phyloP scores from a whole-genome alignment of 2,888 invertebrate genomes.

The Schizotus pectinicornis region DNA sequence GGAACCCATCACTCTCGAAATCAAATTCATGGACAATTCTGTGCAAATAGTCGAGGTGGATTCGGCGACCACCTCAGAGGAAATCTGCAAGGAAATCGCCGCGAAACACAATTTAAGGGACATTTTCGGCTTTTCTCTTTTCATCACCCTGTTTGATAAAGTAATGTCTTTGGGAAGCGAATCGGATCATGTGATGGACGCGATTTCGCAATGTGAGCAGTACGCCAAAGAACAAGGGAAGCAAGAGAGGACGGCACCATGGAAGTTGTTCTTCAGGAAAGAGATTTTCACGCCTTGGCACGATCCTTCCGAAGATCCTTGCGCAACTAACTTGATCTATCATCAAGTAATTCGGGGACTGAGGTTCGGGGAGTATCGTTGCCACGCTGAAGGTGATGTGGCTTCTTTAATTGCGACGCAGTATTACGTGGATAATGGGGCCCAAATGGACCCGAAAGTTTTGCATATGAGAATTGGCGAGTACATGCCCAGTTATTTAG shows the following conservation, averaged over 20 bases:
- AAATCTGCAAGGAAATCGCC: conserved; percentile 82
- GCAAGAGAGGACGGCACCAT: conserved; percentile 83
- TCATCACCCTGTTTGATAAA: conserved; percentile 89
- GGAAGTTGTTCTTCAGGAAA: conserved; percentile 85
- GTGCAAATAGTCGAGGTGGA: conserved; percentile 83
- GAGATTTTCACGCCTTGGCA: conserved; percentile 96
- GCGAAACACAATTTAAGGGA: conserved; percentile 79
- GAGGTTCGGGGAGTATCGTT: conserved; percentile 91
- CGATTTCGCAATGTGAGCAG: conserved; percentile 95
- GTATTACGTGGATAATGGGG: conserved; percentile 84
- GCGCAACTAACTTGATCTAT: conserved; percentile 89
- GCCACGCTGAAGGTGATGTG: conserved; percentile 80
- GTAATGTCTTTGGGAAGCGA: conserved; percentile 88
- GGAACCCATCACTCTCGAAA: conserved; percentile 79
- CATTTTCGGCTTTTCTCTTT: conserved; percentile 90
- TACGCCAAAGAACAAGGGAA: conserved; percentile 90
- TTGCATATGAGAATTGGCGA: conserved; percentile 75
- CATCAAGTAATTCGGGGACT: conserved; percentile 87
- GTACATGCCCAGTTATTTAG: conserved; percentile 81
- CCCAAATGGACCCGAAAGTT: conserved; percentile 69
- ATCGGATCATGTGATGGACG: conserved; percentile 93
- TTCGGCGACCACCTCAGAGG: conserved; percentile 89
- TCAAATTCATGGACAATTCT: conserved; percentile 88
- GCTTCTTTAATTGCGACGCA: conserved; percentile 90
- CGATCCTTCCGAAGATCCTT: conserved; percentile 78